A percentile compares a stretch with the other conserved stretches of the same genome.
phyloP scores from a whole-genome alignment of 2,113 vertebrate genomes.

The Canis aureus region DNA sequence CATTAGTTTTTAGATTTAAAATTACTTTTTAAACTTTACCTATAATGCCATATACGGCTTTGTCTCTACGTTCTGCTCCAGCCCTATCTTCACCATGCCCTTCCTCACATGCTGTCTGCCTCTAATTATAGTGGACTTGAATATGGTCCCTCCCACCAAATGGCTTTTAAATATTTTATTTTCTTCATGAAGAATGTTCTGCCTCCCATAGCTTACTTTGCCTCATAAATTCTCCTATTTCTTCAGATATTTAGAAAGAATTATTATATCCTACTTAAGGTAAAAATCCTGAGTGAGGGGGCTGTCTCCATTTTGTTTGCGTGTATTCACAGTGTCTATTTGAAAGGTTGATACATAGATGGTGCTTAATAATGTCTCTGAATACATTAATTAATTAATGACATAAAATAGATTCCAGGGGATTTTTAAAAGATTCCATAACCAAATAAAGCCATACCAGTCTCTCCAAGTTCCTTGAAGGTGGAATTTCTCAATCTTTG shows the following conservation, averaged over 20 bases:
- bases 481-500: neutral
- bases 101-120: neutral
- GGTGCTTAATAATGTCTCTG: neutral
- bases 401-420: neutral
- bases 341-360: neutral
- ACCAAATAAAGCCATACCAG: neutral
- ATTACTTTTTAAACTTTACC: neutral
- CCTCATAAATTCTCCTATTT: neutral
- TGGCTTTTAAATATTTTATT: neutral
- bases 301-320: neutral
- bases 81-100: no score
- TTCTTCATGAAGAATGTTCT: neutral
- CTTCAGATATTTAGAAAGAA: neutral
- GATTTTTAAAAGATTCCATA: neutral
- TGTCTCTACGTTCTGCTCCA: neutral
- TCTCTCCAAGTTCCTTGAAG: neutral
- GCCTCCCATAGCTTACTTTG: neutral
- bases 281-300: neutral
- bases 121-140: neutral
- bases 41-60: neutral
- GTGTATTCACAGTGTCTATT: neutral
- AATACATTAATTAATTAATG: neutral
- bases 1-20: neutral
- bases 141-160: neutral
- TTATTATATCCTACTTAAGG: neutral